Conservation (phyloP, 2,797 vertebrate genomes). For the Propithecus perrieri region DNA sequence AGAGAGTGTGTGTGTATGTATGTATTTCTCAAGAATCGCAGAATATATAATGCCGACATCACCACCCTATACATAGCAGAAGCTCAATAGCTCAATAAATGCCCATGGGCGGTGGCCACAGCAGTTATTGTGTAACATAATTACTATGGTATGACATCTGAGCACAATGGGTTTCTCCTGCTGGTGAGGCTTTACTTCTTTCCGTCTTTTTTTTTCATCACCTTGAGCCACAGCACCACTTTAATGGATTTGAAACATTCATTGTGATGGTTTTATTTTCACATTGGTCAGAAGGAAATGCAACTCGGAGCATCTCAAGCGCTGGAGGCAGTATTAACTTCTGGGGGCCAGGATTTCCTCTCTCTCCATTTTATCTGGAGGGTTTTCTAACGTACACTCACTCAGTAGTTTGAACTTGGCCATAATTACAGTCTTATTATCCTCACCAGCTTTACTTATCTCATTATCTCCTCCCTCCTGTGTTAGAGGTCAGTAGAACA, state of each 20-base stretch:
- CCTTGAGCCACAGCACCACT: background rate
- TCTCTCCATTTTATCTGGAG: slow-evolving; percentile 60
- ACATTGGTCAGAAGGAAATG: background rate
- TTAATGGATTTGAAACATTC: background rate
- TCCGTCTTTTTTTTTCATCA: background rate
- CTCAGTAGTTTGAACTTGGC: slow-evolving; percentile 82
- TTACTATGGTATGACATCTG: background rate
- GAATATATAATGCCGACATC: background rate
- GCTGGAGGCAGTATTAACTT: background rate
- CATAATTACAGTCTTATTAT: slow-evolving; percentile 87
- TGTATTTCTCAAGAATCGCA: background rate
- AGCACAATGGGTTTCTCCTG: background rate
- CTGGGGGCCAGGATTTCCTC: background rate
- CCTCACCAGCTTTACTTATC: slow-evolving; percentile 88
- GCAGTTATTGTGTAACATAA: background rate
- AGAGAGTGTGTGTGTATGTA: background rate
- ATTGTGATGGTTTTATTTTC: background rate
- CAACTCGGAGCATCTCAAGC: background rate
- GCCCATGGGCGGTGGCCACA: background rate
- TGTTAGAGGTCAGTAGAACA: slow-evolving; percentile 85
- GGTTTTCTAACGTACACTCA: slow-evolving; percentile 79
- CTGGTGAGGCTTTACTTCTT: background rate
- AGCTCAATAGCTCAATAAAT: background rate
- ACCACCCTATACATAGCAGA: background rate
- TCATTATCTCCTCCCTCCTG: slow-evolving; percentile 86